These are phyloP conservation scores for Ericerus pela DNA, from an alignment of 1,140 invertebrate genomes.

Conservation along the genomic window DNA sequence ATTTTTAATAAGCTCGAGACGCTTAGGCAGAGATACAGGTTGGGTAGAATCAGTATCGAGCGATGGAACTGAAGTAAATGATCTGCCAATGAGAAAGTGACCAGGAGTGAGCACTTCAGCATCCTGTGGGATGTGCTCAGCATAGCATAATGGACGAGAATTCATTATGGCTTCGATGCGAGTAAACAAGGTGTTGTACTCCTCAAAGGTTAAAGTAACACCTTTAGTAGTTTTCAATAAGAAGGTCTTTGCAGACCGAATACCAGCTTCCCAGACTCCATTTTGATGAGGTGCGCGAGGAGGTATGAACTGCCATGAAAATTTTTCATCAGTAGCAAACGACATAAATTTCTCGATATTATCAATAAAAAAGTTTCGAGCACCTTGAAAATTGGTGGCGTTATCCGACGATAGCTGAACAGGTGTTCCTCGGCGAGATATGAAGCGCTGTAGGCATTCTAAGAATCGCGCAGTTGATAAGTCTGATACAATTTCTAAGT, in stretches of 20 bases:
- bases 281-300: neutral
- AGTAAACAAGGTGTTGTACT: constrained; percentile 25
- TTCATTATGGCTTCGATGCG: constrained; percentile 27
- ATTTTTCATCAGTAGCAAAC: no score
- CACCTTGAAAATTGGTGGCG: constrained; percentile 20
- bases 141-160: constrained; percentile 22
- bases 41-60: constrained; percentile 3
- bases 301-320: constrained; percentile 1
- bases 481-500: constrained; percentile 31
- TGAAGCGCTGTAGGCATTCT: constrained; percentile 29
- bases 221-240: constrained; percentile 18
- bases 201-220: constrained; percentile 23
- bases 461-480: constrained; percentile 30
- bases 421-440: constrained; percentile 27
- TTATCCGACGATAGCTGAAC: constrained; percentile 27
- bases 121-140: no score
- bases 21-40: constrained; percentile 16
- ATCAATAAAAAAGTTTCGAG: neutral
- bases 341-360: neutral
- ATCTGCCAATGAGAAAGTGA: constrained; percentile 24
- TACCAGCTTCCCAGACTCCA: constrained; percentile 24
- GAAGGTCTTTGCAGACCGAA: constrained; percentile 21
- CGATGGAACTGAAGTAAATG: constrained; percentile 13
- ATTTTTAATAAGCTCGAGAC: constrained; percentile 19
- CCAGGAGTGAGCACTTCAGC: constrained; percentile 25